Percentiles rank a stretch among this genome's conserved stretches.
Conservation (phyloP, 1,140 invertebrate genomes). For the Drosophila quadrilineata region DNA sequence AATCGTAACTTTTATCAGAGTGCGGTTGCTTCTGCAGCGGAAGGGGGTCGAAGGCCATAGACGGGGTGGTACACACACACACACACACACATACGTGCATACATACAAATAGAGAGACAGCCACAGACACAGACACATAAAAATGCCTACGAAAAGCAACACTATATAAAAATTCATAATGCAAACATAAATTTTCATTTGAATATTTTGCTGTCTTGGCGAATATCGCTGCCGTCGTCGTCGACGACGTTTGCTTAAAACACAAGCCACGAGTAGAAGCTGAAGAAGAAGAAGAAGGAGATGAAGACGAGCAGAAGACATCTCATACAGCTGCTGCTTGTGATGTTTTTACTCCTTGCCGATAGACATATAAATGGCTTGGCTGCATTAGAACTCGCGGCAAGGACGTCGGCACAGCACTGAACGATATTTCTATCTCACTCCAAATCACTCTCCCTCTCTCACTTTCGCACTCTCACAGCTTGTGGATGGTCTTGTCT, state of each 20-base stretch:
- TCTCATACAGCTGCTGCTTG: not conserved
- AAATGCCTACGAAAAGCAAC: conserved; percentile 72
- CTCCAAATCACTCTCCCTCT: not conserved
- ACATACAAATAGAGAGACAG: conserved; percentile 7
- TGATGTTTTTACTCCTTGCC: conserved; percentile 45
- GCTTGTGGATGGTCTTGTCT: conserved; percentile 9
- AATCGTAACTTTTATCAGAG: conserved; percentile 34
- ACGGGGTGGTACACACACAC: conserved; percentile 20
- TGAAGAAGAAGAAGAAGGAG: not conserved
- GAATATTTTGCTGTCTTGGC: conserved; percentile 78
- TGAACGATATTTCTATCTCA: conserved; percentile 26
- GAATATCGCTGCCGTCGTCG: conserved; percentile 54
- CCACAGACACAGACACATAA: conserved; percentile 60
- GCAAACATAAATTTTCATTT: conserved; percentile 81
- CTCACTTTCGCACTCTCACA: no score
- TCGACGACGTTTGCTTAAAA: no score
- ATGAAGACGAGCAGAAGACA: not conserved
- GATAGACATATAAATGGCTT: conserved; percentile 62
- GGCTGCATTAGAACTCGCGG: conserved; percentile 54
- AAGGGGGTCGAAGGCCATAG: not conserved
- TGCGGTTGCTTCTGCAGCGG: no score
- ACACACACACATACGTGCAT: conserved; percentile 1
- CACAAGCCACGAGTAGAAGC: no score
- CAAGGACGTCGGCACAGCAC: conserved; percentile 47
- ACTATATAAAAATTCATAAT: conserved; percentile 81